Percentiles rank a stretch among this genome's conserved stretches.
Conservation (phyloP, 1,140 invertebrate genomes). For the Agrypnia vestita region DNA sequence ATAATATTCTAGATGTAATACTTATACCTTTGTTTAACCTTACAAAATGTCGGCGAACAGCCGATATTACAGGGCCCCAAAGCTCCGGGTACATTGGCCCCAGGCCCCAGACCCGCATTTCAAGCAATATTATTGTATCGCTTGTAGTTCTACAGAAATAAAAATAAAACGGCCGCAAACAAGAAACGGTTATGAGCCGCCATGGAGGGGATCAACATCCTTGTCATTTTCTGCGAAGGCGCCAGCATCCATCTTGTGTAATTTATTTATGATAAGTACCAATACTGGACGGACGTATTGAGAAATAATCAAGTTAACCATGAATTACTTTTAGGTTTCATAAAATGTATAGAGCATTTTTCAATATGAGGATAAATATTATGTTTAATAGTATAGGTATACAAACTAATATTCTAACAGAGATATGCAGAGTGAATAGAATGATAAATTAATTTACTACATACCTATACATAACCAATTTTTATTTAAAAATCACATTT, state of each 20-base stretch:
- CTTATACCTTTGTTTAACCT: not conserved
- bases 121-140: constrained; percentile 6
- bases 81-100: not conserved
- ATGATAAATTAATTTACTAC: too few relatives aligned
- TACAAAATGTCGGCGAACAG: not conserved
- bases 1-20: too few relatives aligned
- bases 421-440: too few relatives aligned
- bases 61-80: not conserved
- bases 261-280: not conserved
- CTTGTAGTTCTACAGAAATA: not conserved
- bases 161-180: constrained; percentile 18
- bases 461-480: too few relatives aligned
- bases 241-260: not conserved
- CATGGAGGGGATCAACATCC: constrained; percentile 21
- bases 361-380: too few relatives aligned
- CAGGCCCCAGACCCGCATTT: constrained; percentile 20
- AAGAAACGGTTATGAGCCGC: constrained; percentile 19
- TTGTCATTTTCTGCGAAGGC: constrained; percentile 16
- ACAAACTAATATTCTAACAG: too few relatives aligned
- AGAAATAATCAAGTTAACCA: not conserved
- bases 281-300: too few relatives aligned
- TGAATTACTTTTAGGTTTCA: not conserved
- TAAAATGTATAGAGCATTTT: too few relatives aligned
- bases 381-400: too few relatives aligned
- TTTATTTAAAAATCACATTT: too few relatives aligned